These are phyloP conservation scores for Drosophila busckii DNA, from an alignment of 1,140 invertebrate genomes.

Conservation along the genomic window DNA sequence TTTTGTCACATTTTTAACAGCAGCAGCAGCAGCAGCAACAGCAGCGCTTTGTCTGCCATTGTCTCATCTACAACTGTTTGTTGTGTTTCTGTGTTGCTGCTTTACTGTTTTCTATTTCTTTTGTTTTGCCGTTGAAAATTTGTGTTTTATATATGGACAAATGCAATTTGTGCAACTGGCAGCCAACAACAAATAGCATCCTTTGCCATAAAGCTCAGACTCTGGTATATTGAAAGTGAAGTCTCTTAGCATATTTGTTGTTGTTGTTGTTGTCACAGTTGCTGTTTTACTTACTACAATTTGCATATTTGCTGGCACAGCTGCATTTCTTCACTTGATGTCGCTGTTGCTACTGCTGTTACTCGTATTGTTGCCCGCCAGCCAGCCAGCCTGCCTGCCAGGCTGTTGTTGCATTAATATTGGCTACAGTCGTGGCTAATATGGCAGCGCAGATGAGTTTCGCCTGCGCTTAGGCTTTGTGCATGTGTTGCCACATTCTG, in stretches of 20 bases:
- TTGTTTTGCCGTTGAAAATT: constrained; percentile 68
- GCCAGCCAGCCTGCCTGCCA: no score
- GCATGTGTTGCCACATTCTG: constrained; percentile 68
- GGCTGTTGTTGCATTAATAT: constrained; percentile 62
- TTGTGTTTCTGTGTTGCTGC: constrained; percentile 13
- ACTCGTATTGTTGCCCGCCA: background rate
- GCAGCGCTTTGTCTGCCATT: constrained; percentile 38
- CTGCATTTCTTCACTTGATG: constrained; percentile 69
- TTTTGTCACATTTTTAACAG: constrained; percentile 56
- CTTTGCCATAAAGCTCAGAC: no score
- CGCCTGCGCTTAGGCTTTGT: constrained; percentile 21
- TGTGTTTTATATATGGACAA: constrained; percentile 77
- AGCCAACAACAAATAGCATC: constrained; percentile 63
- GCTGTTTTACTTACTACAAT: constrained; percentile 67
- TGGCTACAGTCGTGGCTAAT: constrained; percentile 64
- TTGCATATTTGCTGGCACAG: constrained; percentile 72
- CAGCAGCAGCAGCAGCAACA: constrained; percentile 10
- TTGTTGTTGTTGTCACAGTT: constrained; percentile 23
- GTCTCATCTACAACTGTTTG: constrained; percentile 33
- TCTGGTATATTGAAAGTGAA: constrained; percentile 77
- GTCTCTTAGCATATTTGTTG: constrained; percentile 72
- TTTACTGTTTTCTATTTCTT: constrained; percentile 50
- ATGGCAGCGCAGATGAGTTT: constrained; percentile 44
- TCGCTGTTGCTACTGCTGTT: constrained; percentile 11
- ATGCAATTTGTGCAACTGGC: constrained; percentile 76